phyloP scores from a whole-genome alignment of 2,797 vertebrate genomes.

The Serranus cabrilla region DNA sequence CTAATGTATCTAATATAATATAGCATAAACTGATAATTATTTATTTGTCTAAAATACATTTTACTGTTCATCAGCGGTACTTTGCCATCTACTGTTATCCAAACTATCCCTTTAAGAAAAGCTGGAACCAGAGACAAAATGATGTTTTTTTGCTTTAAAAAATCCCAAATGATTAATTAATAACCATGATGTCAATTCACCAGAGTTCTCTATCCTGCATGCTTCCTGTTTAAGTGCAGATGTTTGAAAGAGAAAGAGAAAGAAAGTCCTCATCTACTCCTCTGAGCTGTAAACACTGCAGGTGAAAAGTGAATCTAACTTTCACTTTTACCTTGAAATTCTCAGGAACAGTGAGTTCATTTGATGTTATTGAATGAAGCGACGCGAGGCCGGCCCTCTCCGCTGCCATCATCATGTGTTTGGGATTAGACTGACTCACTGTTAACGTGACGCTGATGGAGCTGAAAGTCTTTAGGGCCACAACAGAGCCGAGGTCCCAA shows the following conservation, averaged over 20 bases:
- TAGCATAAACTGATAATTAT: no score
- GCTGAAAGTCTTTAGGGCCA: slow-evolving; percentile 26
- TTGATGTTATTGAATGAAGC: slow-evolving; percentile 7
- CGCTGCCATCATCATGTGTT: slow-evolving; percentile 69
- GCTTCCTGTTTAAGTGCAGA: background rate
- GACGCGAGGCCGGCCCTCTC: slow-evolving; percentile 14
- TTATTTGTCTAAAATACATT: no score
- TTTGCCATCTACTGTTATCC: no score
- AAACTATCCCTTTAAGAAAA: no score
- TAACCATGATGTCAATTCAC: no score
- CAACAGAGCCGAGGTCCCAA: slow-evolving; percentile 1
- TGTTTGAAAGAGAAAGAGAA: background rate
- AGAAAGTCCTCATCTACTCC: background rate
- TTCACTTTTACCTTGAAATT: background rate
- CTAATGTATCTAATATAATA: no score
- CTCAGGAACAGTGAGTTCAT: background rate
- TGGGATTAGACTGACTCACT: slow-evolving; percentile 59
- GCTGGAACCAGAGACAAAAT: no score
- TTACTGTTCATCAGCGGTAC: no score
- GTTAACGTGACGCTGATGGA: slow-evolving; percentile 39
- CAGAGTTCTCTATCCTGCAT: no score
- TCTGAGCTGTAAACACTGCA: background rate
- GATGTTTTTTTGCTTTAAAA: no score
- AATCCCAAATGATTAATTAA: no score
- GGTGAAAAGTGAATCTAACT: slow-evolving; percentile 11